Evolutionary conservation across 2,113 vertebrate species (phyloP).

Genomic region (Calonectris borealis): DNA sequence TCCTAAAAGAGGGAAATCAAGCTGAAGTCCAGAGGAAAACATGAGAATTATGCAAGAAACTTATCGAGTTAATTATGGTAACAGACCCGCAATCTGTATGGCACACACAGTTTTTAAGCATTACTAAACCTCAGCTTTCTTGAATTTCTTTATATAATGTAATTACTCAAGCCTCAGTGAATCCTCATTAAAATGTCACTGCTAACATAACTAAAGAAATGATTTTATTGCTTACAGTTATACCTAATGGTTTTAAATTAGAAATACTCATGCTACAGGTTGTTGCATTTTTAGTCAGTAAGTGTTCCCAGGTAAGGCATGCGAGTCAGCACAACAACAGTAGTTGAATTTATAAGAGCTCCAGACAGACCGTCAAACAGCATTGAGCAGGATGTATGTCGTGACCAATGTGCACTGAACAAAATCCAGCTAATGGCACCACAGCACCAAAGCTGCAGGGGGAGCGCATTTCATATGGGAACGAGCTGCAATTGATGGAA

Average conservation of each 20-base stretch:
- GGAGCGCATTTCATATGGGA: neutral
- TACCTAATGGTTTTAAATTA: neutral
- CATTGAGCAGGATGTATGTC: neutral
- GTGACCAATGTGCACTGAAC: neutral
- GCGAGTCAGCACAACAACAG: neutral
- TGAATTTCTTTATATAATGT: constrained; percentile 10
- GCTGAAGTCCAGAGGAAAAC: neutral
- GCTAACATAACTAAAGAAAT: neutral
- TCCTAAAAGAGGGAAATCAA: neutral
- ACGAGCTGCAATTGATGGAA: constrained; percentile 1
- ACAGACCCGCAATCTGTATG: neutral
- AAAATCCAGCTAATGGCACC: constrained; percentile 70
- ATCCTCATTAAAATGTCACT: neutral
- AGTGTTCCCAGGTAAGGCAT: neutral
- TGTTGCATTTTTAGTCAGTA: neutral
- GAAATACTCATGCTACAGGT: neutral
- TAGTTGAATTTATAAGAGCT: neutral
- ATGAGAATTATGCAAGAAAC: neutral
- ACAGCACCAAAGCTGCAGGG: neutral
- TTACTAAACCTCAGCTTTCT: constrained; percentile 1
- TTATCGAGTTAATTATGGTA: neutral
- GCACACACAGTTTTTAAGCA: neutral
- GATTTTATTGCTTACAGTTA: neutral
- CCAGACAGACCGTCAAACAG: constrained; percentile 26
- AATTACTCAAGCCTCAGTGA: constrained; percentile 20